Percentiles rank a stretch among this genome's conserved stretches.
phyloP scores from a whole-genome alignment of 2,113 vertebrate genomes.

The Pterocles burchelli region DNA sequence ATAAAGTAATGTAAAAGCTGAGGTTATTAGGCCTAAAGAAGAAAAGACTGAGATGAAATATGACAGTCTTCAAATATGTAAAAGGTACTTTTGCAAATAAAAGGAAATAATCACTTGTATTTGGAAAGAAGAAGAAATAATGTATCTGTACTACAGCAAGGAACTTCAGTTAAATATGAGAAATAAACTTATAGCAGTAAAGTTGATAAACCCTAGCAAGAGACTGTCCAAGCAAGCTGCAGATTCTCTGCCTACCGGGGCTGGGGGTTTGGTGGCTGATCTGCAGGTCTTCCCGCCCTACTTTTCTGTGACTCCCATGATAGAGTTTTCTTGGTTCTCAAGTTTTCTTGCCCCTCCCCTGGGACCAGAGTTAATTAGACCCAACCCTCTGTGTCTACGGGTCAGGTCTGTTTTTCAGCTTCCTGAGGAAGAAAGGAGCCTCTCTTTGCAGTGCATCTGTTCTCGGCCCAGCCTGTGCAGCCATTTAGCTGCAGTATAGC shows the following conservation, averaged over 20 bases:
- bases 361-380: neutral
- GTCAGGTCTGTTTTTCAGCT: neutral
- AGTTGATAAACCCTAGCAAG: neutral
- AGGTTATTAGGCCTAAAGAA: neutral
- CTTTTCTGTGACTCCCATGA: neutral
- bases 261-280: neutral
- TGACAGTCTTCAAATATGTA: neutral
- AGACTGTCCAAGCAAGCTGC: neutral
- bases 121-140: neutral
- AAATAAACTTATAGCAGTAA: neutral
- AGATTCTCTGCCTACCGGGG: neutral
- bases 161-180: neutral
- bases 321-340: neutral
- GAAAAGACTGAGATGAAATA: neutral
- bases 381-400: neutral
- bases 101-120: neutral
- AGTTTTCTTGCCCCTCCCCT: neutral
- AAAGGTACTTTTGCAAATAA: neutral
- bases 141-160: neutral
- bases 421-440: neutral
- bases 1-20: neutral
- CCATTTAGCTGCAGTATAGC: neutral
- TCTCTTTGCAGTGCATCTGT: rapidly evolving
- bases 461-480: neutral
- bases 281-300: neutral